Evolutionary conservation across 2,797 vertebrate species (phyloP).

Genomic region (Antrozous pallidus): DNA sequence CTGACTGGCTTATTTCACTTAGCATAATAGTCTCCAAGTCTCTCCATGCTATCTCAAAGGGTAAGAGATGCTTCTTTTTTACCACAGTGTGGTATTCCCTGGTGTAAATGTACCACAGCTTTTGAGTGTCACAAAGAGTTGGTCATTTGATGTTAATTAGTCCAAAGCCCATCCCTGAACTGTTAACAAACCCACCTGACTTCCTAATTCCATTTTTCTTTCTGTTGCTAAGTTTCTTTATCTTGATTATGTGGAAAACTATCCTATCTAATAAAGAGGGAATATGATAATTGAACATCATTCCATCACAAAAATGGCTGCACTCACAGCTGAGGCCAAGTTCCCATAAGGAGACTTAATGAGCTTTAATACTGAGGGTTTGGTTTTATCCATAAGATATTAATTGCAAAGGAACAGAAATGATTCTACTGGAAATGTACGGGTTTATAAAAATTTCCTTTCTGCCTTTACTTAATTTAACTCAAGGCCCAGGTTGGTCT

Average conservation of each 20-base stretch:
- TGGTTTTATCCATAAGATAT: not conserved
- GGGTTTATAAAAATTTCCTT: not conserved
- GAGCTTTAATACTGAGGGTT: not conserved
- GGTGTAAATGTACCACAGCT: not conserved
- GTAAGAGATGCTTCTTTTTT: too few species aligned
- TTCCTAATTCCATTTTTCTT: constrained; percentile 3
- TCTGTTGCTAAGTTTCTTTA: constrained; percentile 20
- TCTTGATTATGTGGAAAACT: not conserved
- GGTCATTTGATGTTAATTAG: not conserved
- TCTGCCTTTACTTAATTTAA: constrained; percentile 23
- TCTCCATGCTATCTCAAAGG: too few species aligned
- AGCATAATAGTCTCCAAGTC: too few species aligned
- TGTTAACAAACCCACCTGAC: not conserved
- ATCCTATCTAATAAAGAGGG: too few species aligned
- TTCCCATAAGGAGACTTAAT: too few species aligned
- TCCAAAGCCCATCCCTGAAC: not conserved
- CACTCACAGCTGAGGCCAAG: too few species aligned
- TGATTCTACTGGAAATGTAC: not conserved
- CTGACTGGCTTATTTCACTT: too few species aligned
- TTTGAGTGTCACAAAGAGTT: not conserved
- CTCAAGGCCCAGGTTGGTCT: not conserved
- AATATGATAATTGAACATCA: too few species aligned
- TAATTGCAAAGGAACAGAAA: not conserved
- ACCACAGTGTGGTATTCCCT: too few species aligned
- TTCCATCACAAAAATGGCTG: too few species aligned